These are phyloP conservation scores for Ranitomeya imitator DNA, from an alignment of 2,113 vertebrate species.

Conservation along the genomic window DNA sequence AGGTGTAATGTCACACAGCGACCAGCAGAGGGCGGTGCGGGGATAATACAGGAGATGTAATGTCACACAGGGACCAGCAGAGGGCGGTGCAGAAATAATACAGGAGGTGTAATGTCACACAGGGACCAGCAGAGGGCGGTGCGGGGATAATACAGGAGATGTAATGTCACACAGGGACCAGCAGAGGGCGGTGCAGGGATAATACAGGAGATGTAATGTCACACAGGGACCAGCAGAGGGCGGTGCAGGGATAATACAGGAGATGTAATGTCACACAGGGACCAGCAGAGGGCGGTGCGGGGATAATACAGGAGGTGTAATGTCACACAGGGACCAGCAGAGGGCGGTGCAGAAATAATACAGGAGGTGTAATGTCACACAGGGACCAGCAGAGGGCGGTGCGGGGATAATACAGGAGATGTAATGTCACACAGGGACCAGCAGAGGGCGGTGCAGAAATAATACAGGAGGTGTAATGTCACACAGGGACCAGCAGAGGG, in stretches of 20 bases:
- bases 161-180: neutral
- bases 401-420: too few relatives aligned
- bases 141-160: neutral
- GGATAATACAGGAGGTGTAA: neutral
- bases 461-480: neutral
- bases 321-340: neutral
- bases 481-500: neutral
- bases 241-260: neutral
- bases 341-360: neutral
- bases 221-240: neutral
- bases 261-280: neutral
- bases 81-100: neutral
- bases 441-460: neutral
- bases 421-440: neutral
- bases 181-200: neutral
- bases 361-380: neutral
- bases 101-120: neutral
- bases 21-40: conserved; percentile 8
- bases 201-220: neutral
- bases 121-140: neutral
- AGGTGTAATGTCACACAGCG: neutral
- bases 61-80: neutral
- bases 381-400: neutral
- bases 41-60: neutral
- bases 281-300: neutral